Conservation (phyloP, 2,797 vertebrate genomes). For the Falco rusticolus region DNA sequence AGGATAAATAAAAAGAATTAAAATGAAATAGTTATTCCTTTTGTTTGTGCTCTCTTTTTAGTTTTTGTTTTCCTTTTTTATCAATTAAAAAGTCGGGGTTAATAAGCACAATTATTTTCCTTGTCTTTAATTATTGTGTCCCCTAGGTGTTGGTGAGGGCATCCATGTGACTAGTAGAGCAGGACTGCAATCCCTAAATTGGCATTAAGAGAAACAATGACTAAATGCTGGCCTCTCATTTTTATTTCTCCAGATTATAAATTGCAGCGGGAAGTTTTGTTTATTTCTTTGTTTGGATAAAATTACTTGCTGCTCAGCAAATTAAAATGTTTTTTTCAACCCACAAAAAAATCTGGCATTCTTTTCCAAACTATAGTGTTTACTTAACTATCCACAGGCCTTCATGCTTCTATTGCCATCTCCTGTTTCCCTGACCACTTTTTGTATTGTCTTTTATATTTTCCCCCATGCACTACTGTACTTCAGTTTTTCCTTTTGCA, state of each 20-base stretch:
- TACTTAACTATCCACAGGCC: neutral
- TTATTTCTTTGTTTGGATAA: constrained; percentile 21
- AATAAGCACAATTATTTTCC: neutral
- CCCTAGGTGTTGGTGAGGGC: neutral
- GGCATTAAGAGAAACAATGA: constrained; percentile 19
- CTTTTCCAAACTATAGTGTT: neutral
- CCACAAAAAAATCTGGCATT: neutral
- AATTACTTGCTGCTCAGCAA: constrained; percentile 10
- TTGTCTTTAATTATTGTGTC: constrained; percentile 9
- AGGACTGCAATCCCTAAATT: neutral
- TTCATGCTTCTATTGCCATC: neutral
- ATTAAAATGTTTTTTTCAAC: neutral
- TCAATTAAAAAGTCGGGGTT: neutral
- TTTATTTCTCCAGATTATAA: constrained; percentile 28
- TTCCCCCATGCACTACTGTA: neutral
- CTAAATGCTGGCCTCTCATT: neutral
- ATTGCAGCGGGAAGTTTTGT: neutral
- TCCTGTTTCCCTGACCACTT: neutral
- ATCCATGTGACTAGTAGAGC: neutral
- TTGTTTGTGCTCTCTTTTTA: neutral
- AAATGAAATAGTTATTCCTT: neutral
- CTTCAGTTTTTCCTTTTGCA: neutral
- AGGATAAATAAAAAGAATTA: neutral
- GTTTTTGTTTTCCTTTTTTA: neutral
- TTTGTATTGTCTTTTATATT: neutral